A percentile compares a stretch with the other conserved stretches of the same genome.
Conservation (phyloP, 1,140 invertebrate species). For the Drosophila tani region DNA sequence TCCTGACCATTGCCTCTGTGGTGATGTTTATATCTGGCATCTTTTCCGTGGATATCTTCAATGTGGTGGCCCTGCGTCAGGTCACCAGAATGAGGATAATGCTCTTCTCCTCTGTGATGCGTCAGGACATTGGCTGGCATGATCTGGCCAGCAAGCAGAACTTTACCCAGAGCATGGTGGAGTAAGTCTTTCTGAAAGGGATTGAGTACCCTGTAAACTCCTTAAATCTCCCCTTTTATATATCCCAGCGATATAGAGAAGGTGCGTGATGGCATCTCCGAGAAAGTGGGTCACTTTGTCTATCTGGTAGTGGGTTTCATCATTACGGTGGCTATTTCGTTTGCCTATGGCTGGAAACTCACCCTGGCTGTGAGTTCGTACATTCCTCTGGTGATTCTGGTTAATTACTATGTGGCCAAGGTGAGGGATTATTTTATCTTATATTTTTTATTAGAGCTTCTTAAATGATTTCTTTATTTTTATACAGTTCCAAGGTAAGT, state of each 20-base stretch:
- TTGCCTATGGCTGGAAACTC: slow-evolving; percentile 92
- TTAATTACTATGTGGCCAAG: slow-evolving; percentile 89
- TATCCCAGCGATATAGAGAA: slow-evolving; percentile 92
- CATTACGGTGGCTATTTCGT: slow-evolving; percentile 89
- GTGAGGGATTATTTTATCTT: slow-evolving; percentile 72
- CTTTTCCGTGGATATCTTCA: slow-evolving; percentile 89
- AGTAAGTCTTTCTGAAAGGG: slow-evolving; percentile 86
- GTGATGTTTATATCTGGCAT: slow-evolving; percentile 89
- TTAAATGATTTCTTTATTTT: neutral
- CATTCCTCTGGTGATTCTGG: slow-evolving; percentile 91
- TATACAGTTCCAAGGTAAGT: slow-evolving; percentile 87
- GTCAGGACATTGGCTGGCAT: slow-evolving; percentile 96
- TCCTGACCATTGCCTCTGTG: slow-evolving; percentile 86
- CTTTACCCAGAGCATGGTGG: slow-evolving; percentile 93
- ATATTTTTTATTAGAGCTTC: slow-evolving; percentile 54
- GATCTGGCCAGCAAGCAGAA: slow-evolving; percentile 93
- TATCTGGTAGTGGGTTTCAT: slow-evolving; percentile 89
- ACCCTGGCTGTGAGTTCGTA: slow-evolving; percentile 93
- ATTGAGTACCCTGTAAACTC: neutral
- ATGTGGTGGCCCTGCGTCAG: slow-evolving; percentile 88
- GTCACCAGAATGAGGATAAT: slow-evolving; percentile 89
- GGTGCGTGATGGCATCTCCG: slow-evolving; percentile 94
- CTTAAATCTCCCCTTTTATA: fast-evolving
- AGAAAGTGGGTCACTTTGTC: slow-evolving; percentile 93
- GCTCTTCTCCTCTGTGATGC: slow-evolving; percentile 91